Base-by-base conservation (phyloP, 2,888 invertebrate genomes). In the Trisateles emortualis region DNA sequence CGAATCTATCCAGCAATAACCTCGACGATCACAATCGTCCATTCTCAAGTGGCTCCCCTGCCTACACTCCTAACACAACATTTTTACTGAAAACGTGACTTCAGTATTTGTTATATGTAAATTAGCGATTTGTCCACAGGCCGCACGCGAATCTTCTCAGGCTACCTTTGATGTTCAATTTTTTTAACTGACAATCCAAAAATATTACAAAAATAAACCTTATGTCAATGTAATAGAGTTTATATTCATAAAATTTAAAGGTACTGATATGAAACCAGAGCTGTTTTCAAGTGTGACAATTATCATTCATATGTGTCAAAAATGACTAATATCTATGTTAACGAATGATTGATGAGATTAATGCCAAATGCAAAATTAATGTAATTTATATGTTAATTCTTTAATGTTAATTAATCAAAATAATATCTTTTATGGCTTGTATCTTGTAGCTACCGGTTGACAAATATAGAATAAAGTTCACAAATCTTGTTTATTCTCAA, bases 101-200 rank as follows among this genome's bases (percentile, higher is more conserved):
- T 77, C 83, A 87, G 91, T 84, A 92, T 93, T 92, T 93, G 93
- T 93, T 92, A 87, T 90, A 93, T 93, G 93, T 89, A 92, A 93
- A 93, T 93, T 88, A 90, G 89, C 86, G 86, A 90, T 93, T 90
- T 93, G 91, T 92, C 80, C 83, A 69, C 71, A 74, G 74, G 78
- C 80, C 59, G 72, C 72, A 69, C 74, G 69, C 64, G 62, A 75
- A 71, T 75, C 73, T 78, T 79, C 84, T 79, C 78, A 76, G 75
- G 78, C 72, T 77, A 69, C 70, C 70, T 73, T 65, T 75, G 79
- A 83, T 83, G 80, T 79, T 79, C 70, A 78, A 72, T 69, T 77
- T 81, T 81, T 84, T 81, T 75, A 73, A 74, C 69, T 46, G 63
- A 65, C 58, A 60, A 62, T 60, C 44, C 54, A 13, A n/a, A 35